Conservation (phyloP, 2,113 vertebrate genomes). For the Istiophorus platypterus region DNA sequence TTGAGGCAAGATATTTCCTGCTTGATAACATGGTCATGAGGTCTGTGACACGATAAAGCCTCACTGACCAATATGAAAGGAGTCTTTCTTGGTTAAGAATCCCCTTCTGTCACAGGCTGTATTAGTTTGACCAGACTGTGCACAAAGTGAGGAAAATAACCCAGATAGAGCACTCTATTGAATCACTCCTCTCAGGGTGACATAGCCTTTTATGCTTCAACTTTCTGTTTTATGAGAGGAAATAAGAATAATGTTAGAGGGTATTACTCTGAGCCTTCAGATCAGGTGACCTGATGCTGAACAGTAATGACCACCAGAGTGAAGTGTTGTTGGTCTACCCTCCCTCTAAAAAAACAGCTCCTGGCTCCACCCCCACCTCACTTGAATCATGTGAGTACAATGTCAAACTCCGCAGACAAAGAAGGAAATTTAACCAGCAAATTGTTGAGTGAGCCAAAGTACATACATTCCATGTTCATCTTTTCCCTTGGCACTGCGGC, state of each 20-base stretch:
- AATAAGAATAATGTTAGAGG: not conserved
- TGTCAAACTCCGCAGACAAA: slow-evolving; percentile 54
- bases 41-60: slow-evolving; percentile 52
- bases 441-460: slow-evolving; percentile 48
- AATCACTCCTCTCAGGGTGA: not conserved
- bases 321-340: slow-evolving; percentile 13
- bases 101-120: slow-evolving; percentile 24
- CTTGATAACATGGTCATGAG: slow-evolving; percentile 68
- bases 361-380: slow-evolving; percentile 11
- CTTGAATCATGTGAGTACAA: slow-evolving; percentile 61
- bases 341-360: slow-evolving; percentile 13
- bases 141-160: slow-evolving; percentile 30
- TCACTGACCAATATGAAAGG: slow-evolving; percentile 59
- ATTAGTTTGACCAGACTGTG: slow-evolving; percentile 23
- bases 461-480: slow-evolving; percentile 44
- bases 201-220: not conserved
- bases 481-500: slow-evolving; percentile 25
- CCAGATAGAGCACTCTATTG: slow-evolving; percentile 2
- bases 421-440: slow-evolving; percentile 42
- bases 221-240: not conserved
- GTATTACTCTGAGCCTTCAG: slow-evolving; percentile 11
- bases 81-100: slow-evolving; percentile 62
- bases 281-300: slow-evolving; percentile 49
- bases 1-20: slow-evolving; percentile 70
- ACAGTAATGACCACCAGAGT: slow-evolving; percentile 35